These are phyloP conservation scores for Heliangelus exortis DNA, from an alignment of 2,797 vertebrate species.

Conservation along the genomic window DNA sequence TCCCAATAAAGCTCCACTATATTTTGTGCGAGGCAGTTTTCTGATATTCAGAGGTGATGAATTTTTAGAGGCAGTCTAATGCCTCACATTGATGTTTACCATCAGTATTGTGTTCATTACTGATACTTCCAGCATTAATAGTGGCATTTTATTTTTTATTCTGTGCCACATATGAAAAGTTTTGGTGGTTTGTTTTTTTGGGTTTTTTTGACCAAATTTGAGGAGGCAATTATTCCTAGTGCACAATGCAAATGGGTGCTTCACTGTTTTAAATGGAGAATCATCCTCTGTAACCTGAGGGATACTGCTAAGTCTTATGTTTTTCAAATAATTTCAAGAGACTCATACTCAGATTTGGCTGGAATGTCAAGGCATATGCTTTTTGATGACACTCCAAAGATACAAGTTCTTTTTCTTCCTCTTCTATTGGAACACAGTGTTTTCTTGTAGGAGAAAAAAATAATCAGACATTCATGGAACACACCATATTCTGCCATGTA, in stretches of 20 bases:
- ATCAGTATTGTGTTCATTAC: neutral
- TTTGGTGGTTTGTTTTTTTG: neutral
- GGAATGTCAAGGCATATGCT: neutral
- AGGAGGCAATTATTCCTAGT: neutral
- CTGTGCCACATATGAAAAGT: neutral
- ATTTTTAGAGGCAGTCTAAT: neutral
- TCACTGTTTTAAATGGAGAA: constrained; percentile 7
- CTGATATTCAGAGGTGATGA: neutral
- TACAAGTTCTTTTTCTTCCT: neutral
- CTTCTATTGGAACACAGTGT: neutral
- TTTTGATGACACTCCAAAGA: constrained; percentile 23
- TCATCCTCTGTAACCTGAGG: neutral
- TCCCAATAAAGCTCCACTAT: neutral
- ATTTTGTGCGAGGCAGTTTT: neutral
- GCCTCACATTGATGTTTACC: neutral
- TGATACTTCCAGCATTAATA: neutral
- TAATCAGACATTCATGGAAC: neutral
- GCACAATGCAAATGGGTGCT: neutral
- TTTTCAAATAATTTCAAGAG: constrained; percentile 36
- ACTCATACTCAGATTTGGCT: constrained; percentile 25
- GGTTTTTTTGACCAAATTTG: neutral
- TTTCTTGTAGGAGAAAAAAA: neutral
- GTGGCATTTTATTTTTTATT: neutral
- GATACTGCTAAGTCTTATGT: constrained; percentile 12
- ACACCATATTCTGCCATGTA: neutral